Conservation (phyloP, 2,888 invertebrate species). For the Copidosoma aretas region DNA sequence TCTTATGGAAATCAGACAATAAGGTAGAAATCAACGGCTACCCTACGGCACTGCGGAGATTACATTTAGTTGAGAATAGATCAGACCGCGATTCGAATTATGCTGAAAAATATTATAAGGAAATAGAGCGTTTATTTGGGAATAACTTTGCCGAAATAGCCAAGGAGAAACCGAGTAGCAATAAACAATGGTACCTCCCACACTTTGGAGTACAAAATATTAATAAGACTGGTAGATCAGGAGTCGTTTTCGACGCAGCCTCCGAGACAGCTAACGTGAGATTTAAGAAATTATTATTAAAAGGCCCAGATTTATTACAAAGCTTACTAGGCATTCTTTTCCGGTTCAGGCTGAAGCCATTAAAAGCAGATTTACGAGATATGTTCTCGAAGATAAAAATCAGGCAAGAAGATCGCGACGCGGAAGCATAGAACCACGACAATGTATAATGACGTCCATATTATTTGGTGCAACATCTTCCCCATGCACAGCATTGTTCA, state of each 20-base stretch:
- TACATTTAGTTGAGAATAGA: constrained; percentile 22
- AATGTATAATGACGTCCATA: no score
- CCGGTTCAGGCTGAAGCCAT: constrained; percentile 43
- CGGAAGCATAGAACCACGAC: not conserved
- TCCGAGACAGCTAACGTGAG: not conserved
- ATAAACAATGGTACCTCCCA: not conserved
- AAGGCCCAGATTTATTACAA: constrained; percentile 12
- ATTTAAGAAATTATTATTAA: constrained; percentile 16
- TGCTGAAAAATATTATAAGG: constrained; percentile 20
- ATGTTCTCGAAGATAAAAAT: constrained; percentile 7
- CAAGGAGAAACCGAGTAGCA: not conserved
- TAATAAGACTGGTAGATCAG: not conserved
- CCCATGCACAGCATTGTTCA: no score
- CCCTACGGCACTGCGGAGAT: not conserved
- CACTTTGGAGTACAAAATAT: constrained; percentile 5
- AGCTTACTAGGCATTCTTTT: constrained; percentile 52
- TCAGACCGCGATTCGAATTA: constrained; percentile 20
- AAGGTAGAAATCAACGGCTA: not conserved
- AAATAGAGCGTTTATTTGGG: no score
- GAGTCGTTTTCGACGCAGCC: not conserved
- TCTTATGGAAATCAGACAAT: not conserved
- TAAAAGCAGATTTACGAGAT: not conserved
- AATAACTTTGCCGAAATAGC: constrained; percentile 33
- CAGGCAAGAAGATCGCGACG: not conserved
- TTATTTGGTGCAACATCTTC: no score